phyloP scores from a whole-genome alignment of 2,888 invertebrate genomes.

The Drosophila imparisetae region DNA sequence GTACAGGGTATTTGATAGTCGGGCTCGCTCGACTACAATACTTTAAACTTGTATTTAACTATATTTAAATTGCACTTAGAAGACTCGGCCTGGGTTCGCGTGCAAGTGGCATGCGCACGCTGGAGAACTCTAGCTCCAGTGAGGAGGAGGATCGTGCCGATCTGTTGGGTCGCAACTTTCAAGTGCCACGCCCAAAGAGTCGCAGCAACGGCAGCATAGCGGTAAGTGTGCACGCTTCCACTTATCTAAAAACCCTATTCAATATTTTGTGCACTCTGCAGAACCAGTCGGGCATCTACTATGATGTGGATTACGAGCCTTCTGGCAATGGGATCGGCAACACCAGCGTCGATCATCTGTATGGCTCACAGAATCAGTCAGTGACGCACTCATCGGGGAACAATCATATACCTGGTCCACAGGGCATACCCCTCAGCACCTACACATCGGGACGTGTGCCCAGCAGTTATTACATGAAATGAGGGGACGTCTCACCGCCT shows the following conservation, averaged over 20 bases:
- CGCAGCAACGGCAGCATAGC: slow-evolving; percentile 88
- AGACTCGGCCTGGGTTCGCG: slow-evolving; percentile 84
- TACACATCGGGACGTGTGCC: slow-evolving; percentile 92
- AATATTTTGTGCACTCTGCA: slow-evolving; percentile 84
- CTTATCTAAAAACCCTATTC: background rate
- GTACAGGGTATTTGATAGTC: background rate
- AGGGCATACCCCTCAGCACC: slow-evolving; percentile 92
- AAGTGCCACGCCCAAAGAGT: slow-evolving; percentile 93
- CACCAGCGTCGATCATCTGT: slow-evolving; percentile 84
- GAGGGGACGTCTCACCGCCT: slow-evolving; percentile 27
- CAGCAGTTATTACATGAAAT: slow-evolving; percentile 85
- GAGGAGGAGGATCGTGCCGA: slow-evolving; percentile 91
- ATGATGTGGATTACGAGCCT: slow-evolving; percentile 94
- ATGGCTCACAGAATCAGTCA: slow-evolving; percentile 84
- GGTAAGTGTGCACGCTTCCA: slow-evolving; percentile 57
- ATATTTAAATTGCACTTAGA: slow-evolving; percentile 49
- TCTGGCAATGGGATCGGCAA: slow-evolving; percentile 85
- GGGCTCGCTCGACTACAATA: background rate
- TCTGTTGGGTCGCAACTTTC: slow-evolving; percentile 89
- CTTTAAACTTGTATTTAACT: background rate
- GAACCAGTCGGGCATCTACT: slow-evolving; percentile 96
- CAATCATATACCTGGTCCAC: slow-evolving; percentile 86
- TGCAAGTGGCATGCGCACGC: slow-evolving; percentile 85
- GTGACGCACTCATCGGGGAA: slow-evolving; percentile 85
- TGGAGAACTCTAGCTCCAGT: slow-evolving; percentile 87